These are phyloP conservation scores for Platichthys stellatus DNA, from an alignment of 2,113 vertebrate species.

Conservation along the genomic window DNA sequence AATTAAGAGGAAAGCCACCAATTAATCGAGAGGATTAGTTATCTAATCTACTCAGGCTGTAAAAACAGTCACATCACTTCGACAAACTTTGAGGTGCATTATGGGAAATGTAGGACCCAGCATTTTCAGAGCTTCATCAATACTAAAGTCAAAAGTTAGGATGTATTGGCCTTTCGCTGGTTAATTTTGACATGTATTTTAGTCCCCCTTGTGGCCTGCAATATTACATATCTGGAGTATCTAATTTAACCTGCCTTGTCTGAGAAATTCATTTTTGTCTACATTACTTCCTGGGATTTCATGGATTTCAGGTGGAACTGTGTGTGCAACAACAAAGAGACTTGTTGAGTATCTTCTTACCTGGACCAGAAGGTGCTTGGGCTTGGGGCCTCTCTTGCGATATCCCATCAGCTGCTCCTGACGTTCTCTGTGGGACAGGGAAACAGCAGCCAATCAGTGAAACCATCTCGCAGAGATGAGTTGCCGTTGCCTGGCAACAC, in stretches of 20 bases:
- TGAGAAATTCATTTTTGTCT: neutral
- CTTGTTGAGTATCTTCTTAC: slow-evolving; percentile 40
- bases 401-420: slow-evolving; percentile 96
- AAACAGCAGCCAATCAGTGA: slow-evolving; percentile 55
- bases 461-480: slow-evolving; percentile 33
- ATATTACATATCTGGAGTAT: neutral
- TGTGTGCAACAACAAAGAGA: neutral
- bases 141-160: neutral
- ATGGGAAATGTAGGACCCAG: neutral
- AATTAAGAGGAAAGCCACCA: neutral
- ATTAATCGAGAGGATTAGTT: neutral
- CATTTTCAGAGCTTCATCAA: neutral
- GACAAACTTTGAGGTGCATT: slow-evolving; percentile 4
- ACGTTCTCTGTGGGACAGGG: slow-evolving; percentile 86
- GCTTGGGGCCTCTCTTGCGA: slow-evolving; percentile 94
- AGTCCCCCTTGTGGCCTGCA: neutral
- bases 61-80: too few relatives aligned
- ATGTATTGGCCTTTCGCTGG: too few relatives aligned
- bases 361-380: slow-evolving; percentile 91
- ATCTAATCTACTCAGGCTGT: neutral
- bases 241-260: too few relatives aligned
- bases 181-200: neutral
- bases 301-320: neutral
- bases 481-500: slow-evolving; percentile 70
- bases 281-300: neutral